Evolutionary conservation across 2,888 invertebrate species (phyloP), one percentile per base, ranked within the genome.

Genomic region (Myopa testacea): DNA sequence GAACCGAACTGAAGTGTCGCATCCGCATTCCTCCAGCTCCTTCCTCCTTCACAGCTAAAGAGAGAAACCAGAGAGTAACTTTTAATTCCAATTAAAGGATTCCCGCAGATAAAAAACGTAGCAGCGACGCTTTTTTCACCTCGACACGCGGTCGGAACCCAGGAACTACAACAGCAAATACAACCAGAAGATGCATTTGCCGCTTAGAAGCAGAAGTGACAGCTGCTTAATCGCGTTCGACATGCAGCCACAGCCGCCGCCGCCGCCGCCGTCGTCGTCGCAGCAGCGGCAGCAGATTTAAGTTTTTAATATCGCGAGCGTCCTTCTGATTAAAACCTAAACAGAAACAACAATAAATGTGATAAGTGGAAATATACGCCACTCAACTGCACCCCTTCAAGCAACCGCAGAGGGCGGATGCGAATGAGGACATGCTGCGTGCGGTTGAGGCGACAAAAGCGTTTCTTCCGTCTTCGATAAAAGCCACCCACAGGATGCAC

Each of bases 151-250:
- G 10, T 5, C 12, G 26, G 14, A 65, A 16, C 8, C 4, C 65
- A 38, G 14, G 7, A 65, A 16, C 38, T 12, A 19, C 62, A 38
- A 38, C 8, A 65, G 37, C 38, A 65, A 65, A 26, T 38, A 65
- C 34, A 34, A 34, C 38, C 65, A 37, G 65, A 38, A 62, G 74
- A 68, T 67, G 60, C n/a, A 69, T 38, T 19, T 38, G 26, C n/a
- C 8, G 69, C 34, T 50, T 26, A 55, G 62, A 62, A 40, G 34
- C 34, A 70, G n/a, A 76, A 76, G 78, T 74, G 77, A 78, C 80
- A 72, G 80, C 83, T 85, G 84, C 85, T 86, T 88, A 89, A 89
- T 89, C 89, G 86, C 88, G 87, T 89, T 89, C 87, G 89, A 88
- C 86, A 89, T 88, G 89, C 87, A 85, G 75, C 62, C 40, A 26